A percentile compares a stretch with the other conserved stretches of the same genome.
These are phyloP conservation scores for Myiotriccus ornatus DNA, from an alignment of 2,797 vertebrate genomes.

Conservation along the genomic window DNA sequence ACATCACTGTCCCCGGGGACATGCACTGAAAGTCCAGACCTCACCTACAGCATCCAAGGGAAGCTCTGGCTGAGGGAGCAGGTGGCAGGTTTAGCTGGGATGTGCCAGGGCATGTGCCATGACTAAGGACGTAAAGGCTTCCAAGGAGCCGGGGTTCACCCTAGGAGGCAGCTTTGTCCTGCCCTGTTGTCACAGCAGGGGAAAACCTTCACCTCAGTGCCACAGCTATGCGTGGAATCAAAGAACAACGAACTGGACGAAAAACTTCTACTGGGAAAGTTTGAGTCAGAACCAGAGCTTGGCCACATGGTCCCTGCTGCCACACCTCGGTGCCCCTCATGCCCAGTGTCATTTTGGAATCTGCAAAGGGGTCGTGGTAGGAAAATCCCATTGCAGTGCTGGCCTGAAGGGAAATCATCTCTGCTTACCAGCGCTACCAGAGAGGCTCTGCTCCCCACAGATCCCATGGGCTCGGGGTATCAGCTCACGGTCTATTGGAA, in stretches of 20 bases:
- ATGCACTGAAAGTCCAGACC: accelerated
- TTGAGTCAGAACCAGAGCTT: neutral
- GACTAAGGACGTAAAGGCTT: neutral
- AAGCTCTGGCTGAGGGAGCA: neutral
- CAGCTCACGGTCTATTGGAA: neutral
- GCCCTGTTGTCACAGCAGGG: neutral
- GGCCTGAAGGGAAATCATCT: neutral
- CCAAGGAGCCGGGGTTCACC: neutral
- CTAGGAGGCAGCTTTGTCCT: neutral
- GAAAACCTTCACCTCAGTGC: neutral
- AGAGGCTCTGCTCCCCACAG: neutral
- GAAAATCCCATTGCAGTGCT: neutral
- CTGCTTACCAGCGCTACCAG: neutral
- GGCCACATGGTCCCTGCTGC: accelerated
- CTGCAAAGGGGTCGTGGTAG: neutral
- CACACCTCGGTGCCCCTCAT: accelerated
- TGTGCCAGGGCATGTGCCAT: accelerated
- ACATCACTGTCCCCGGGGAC: accelerated
- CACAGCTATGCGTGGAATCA: neutral
- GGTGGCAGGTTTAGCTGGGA: neutral
- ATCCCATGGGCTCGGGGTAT: accelerated
- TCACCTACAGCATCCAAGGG: neutral
- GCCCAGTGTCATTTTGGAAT: neutral
- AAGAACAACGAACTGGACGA: neutral
- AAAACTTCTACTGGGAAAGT: conserved; percentile 35